Base-by-base conservation (phyloP, 64 coral and sea anemone genomes). In the Porites australiensis region DNA sequence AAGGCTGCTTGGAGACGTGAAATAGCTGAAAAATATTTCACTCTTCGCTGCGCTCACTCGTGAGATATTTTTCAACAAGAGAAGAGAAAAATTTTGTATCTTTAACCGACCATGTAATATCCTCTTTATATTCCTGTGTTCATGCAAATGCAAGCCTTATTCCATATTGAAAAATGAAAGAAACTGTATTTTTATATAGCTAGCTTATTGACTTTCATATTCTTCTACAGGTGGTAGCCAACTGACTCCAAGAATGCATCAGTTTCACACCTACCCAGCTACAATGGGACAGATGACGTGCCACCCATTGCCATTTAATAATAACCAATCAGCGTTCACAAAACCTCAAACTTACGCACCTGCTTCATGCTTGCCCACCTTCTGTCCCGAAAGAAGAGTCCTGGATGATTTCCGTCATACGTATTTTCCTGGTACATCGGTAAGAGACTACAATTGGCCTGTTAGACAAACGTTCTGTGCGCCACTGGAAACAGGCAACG, bases 401-500 rank as follows among this genome's bases (percentile, higher is more conserved):
- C 5, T 16, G 20, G 15, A 9, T 4, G 52, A 51, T 6, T 63
- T 63, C 5, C 63, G 15, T 47, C 23, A 50, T 22, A 18, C 81
- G 10, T 12, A 49, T 50, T 67, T 84, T 20, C 58, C 4, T 48
- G 46, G 58, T 65, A 65, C 58, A 46, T 47, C 27, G 27, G 27
- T 82, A 18, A 63, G 4, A 14, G 44, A 27, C 59, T 16, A 27
- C n/a, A n/a, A 8, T 19, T 82, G 79, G 58, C 58, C 79, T 46
- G 79, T 64, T 58, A 37, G 13, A 52, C 43, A 51, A 22, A 61
- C 63, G 69, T 12, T 67, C 43, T 46, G 67, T 50, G 12, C 64
- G 63, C 62, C 81, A 50, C 19, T 84, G 58, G 21, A 84, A 66
- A 66, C 21, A 82, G 15, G 61, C 9, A 18, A 84, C 47, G 47